Conservation (phyloP, 2,797 vertebrate genomes). For the Benthosema pterotum region DNA sequence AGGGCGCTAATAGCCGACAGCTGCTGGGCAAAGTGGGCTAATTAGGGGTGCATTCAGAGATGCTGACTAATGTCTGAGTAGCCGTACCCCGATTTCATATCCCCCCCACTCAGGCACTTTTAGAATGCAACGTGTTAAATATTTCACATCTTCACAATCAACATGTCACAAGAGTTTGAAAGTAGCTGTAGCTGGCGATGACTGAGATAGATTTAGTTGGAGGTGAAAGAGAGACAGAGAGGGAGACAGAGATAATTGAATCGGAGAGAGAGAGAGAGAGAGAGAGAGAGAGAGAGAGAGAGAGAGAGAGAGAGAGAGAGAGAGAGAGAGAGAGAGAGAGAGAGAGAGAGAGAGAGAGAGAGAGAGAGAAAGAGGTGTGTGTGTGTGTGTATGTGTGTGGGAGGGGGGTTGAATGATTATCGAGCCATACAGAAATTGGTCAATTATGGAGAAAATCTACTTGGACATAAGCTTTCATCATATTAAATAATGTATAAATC, state of each 20-base stretch:
- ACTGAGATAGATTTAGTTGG: neutral
- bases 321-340: slow-evolving; percentile 2
- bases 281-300: slow-evolving; percentile 18
- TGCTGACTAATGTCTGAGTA: slow-evolving; percentile 69
- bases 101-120: slow-evolving; percentile 61
- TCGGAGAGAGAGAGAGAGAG: neutral
- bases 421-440: slow-evolving; percentile 67
- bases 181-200: slow-evolving; percentile 20
- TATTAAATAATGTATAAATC: slow-evolving; percentile 78
- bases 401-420: slow-evolving; percentile 69
- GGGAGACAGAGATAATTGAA: slow-evolving; percentile 1
- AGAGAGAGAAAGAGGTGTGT: slow-evolving; percentile 56
- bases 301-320: slow-evolving; percentile 2
- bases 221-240: slow-evolving; percentile 9
- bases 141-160: slow-evolving; percentile 63
- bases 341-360: slow-evolving; percentile 12
- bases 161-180: slow-evolving; percentile 59
- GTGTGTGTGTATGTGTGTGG: too few relatives aligned
- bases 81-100: slow-evolving; percentile 60
- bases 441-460: slow-evolving; percentile 77
- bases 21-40: slow-evolving; percentile 78
- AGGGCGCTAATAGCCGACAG: slow-evolving; percentile 81
- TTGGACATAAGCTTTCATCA: slow-evolving; percentile 78
- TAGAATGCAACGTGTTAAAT: slow-evolving; percentile 73
- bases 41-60: slow-evolving; percentile 73